phyloP scores from a whole-genome alignment of 2,113 vertebrate species.

The Pelecanoides urinatrix region DNA sequence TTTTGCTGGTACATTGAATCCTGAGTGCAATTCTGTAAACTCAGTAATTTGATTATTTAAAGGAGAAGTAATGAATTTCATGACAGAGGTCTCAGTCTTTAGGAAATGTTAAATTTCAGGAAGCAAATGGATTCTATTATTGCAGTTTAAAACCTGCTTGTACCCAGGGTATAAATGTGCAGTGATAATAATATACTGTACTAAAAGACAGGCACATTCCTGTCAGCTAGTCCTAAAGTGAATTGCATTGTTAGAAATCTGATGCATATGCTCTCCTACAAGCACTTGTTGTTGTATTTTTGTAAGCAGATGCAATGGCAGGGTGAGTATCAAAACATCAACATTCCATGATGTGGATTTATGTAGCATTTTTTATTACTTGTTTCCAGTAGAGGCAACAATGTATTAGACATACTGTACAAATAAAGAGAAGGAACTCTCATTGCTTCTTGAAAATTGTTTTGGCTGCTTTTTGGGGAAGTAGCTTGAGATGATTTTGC shows the following conservation, averaged over 20 bases:
- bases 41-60: constrained; percentile 41
- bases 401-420: not conserved
- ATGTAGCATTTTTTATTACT: not conserved
- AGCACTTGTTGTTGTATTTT: constrained; percentile 40
- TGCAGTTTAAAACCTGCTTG: not conserved
- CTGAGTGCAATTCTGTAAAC: constrained; percentile 41
- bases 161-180: not conserved
- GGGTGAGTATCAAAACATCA: constrained; percentile 37
- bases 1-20: constrained; percentile 41
- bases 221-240: constrained; percentile 6
- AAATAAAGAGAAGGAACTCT: not conserved
- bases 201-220: not conserved
- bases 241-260: constrained; percentile 2
- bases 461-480: not conserved
- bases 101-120: not conserved
- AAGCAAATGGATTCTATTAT: not conserved
- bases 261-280: not conserved
- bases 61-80: constrained; percentile 3
- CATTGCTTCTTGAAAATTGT: not conserved
- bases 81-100: not conserved
- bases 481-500: not conserved
- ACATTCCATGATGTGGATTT: not conserved
- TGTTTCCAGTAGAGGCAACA: constrained; percentile 5
- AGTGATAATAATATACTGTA: not conserved
- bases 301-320: constrained; percentile 47